Percentiles rank a stretch among this genome's conserved stretches.
Evolutionary conservation across 2,113 vertebrate species (phyloP).

Genomic region (Aleadryas rufinucha): DNA sequence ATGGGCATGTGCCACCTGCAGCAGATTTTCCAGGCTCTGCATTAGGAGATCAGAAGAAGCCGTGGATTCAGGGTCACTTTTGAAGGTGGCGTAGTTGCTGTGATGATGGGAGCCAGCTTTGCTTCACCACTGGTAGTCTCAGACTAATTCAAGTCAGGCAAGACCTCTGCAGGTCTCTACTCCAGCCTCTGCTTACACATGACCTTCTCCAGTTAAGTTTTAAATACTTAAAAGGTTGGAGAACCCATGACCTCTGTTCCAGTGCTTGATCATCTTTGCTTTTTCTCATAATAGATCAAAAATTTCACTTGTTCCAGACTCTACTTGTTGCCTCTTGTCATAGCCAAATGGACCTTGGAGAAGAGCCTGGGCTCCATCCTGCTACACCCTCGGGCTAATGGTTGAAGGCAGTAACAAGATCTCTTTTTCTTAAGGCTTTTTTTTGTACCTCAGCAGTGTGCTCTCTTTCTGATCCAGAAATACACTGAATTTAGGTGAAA

Average conservation of each 20-base stretch:
- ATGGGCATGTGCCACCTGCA: not conserved
- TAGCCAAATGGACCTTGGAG: rapidly evolving
- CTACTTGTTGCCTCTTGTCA: not conserved
- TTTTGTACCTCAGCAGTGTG: rapidly evolving
- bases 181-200: not conserved
- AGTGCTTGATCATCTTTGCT: not conserved
- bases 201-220: not conserved
- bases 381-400: rapidly evolving
- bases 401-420: not conserved
- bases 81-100: not conserved
- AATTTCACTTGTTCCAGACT: not conserved
- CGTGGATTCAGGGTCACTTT: not conserved
- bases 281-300: not conserved
- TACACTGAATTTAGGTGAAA: not conserved
- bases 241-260: not conserved
- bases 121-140: not conserved
- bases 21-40: not conserved
- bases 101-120: not conserved
- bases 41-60: not conserved
- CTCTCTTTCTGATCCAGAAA: not conserved
- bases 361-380: not conserved
- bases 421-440: not conserved
- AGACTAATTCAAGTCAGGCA: not conserved
- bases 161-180: not conserved
- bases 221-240: not conserved